Evolutionary conservation across 2,113 vertebrate genomes (phyloP).

Genomic region (Leucosticte australis): DNA sequence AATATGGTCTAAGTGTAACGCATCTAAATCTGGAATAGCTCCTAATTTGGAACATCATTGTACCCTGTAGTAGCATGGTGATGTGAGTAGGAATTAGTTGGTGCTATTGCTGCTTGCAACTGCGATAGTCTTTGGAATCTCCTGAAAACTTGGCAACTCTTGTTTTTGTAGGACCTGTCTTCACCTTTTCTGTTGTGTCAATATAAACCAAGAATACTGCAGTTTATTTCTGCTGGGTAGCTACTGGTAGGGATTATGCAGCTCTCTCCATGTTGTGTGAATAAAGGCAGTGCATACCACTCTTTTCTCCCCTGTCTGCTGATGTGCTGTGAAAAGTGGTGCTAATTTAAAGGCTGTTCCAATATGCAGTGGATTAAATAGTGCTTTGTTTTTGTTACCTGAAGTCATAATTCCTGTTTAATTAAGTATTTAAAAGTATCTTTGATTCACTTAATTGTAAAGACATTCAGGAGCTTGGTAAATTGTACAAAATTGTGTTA

Average conservation of each 20-base stretch:
- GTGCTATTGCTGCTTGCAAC: not conserved
- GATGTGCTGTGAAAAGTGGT: not conserved
- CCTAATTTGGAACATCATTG: not conserved
- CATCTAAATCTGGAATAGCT: not conserved
- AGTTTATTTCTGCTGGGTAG: not conserved
- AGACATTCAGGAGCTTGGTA: not conserved
- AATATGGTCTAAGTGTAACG: not conserved
- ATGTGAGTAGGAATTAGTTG: not conserved
- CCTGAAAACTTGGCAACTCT: not conserved
- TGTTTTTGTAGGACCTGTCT: not conserved
- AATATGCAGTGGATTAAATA: not conserved
- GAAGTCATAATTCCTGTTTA: not conserved
- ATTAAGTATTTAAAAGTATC: not conserved
- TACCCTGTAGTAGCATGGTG: not conserved
- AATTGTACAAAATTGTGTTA: not conserved
- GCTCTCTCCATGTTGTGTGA: not conserved
- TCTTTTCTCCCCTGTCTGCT: not conserved
- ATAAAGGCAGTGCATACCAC: accelerated
- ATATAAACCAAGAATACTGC: not conserved
- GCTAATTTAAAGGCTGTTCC: not conserved
- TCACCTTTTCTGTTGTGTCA: not conserved
- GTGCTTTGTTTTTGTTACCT: not conserved
- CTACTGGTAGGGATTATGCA: not conserved
- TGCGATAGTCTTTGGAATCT: not conserved
- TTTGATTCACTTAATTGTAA: not conserved